phyloP scores from a whole-genome alignment of 2,888 invertebrate species.

The Sclerodermus sp. region DNA sequence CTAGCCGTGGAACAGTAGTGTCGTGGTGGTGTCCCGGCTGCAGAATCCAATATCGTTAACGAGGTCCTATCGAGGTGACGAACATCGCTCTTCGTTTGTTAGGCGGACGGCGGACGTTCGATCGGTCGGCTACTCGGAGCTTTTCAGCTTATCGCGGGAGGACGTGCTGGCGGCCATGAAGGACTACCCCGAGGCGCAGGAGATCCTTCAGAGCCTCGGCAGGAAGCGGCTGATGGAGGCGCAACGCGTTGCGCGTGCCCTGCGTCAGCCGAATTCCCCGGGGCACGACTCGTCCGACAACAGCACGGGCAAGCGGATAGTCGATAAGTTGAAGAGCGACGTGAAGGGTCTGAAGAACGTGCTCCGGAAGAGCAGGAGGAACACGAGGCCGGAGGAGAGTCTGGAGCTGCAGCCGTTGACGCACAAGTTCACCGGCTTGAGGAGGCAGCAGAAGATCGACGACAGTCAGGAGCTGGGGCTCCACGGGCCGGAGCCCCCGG shows the following conservation, averaged over 20 bases:
- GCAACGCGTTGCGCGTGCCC: conserved; percentile 54
- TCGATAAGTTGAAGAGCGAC: conserved; percentile 81
- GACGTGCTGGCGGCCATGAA: conserved; percentile 94
- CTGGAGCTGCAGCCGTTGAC: conserved; percentile 70
- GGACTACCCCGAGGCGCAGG: conserved; percentile 95
- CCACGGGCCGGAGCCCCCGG: conserved; percentile 65
- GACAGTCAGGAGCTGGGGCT: conserved; percentile 52
- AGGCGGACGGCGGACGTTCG: conserved; percentile 95
- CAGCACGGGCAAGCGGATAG: conserved; percentile 74
- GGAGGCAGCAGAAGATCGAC: conserved; percentile 59
- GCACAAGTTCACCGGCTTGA: conserved; percentile 52
- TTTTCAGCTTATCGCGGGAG: conserved; percentile 91
- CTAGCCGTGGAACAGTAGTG: no score
- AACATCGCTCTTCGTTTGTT: conserved; percentile 9
- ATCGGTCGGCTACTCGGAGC: conserved; percentile 93
- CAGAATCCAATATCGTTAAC: no score
- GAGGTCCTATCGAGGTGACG: no score
- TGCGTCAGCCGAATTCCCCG: conserved; percentile 70
- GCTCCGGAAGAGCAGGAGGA: conserved; percentile 61
- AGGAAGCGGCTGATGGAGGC: conserved; percentile 86
- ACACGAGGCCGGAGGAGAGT: conserved; percentile 62
- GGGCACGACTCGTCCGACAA: conserved; percentile 65
- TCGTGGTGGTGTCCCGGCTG: no score
- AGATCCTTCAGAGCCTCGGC: conserved; percentile 86
- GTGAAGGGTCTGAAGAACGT: conserved; percentile 73